Conservation (phyloP, 2,113 vertebrate species). For the Trogon melanurus region DNA sequence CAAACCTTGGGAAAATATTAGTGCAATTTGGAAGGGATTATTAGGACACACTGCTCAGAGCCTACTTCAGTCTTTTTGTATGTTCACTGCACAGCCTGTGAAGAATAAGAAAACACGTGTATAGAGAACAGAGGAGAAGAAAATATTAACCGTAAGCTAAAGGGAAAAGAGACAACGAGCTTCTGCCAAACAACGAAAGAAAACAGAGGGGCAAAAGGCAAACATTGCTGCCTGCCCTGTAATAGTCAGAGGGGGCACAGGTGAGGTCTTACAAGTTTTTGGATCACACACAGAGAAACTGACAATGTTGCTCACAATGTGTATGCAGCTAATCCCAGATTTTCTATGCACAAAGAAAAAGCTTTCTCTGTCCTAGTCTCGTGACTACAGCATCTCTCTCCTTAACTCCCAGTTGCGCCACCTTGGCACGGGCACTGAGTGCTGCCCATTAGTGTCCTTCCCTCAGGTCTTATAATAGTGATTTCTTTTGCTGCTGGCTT, state of each 20-base stretch:
- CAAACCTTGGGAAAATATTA: background rate
- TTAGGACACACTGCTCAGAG: background rate
- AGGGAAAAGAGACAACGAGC: background rate
- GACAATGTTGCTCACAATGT: background rate
- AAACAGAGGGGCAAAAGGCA: background rate
- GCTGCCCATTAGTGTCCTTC: background rate
- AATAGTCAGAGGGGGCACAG: background rate
- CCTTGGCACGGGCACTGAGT: background rate
- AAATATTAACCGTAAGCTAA: background rate
- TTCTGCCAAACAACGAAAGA: background rate
- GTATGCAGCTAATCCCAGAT: background rate
- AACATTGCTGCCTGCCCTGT: background rate
- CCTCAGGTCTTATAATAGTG: background rate
- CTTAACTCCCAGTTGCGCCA: background rate
- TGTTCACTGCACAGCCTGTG: background rate
- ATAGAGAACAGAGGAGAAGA: background rate
- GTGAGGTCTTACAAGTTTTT: background rate
- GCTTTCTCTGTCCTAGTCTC: background rate
- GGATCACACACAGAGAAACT: background rate
- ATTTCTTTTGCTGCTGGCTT: constrained; percentile 7
- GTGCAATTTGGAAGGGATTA: background rate
- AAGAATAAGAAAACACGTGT: background rate
- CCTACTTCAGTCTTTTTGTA: background rate
- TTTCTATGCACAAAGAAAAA: background rate
- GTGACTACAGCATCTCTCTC: background rate